Evolutionary conservation across 2,113 vertebrate genomes (phyloP), one percentile per base, ranked within the genome.

Genomic region (Upupa epops): DNA sequence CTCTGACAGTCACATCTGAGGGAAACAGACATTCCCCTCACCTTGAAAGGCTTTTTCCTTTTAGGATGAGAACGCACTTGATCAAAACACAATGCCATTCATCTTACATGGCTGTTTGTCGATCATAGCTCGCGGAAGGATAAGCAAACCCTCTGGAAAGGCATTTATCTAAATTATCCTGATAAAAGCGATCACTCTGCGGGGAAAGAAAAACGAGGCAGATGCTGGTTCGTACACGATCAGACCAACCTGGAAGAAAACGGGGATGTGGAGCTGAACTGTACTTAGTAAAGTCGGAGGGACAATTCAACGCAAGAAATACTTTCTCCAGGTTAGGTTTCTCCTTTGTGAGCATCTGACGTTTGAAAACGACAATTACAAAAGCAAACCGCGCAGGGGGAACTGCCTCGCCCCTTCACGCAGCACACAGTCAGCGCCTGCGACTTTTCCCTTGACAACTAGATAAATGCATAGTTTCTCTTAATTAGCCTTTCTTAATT

Each of bases 401-500:
- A 89, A 68, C 68, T 25, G 24, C 48, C 31, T 95, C 46, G 36
- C 45, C 82, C 74, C 52, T 92, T 95, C 91, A 96, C 96, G 92
- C 63, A 96, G 96, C 61, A 92, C 90, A 95, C 49, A 97, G 94
- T 92, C 92, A 94, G 89, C 90, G 94, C 96, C 96, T 96, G 95
- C 92, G 89, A 91, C 86, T 95, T 96, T 78, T 90, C 89, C 90
- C 95, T 86, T 89, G 96, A 97, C 97, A 98, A 95, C 95, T 94
- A 98, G 97, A 98, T 98, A 98, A 97, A 98, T 97, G 97, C 92
- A 65, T 97, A 97, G 97, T 97, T 98, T 98, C 97, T 98, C 97
- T 98, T 98, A 98, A 99, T 99, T 99, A 99, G 98, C 98, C 98
- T 98, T 98, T 96, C 98, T 98, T 99, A 99, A 99, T 99, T 99